Conservation (phyloP, 2,888 invertebrate species). For the Trilocha varians region DNA sequence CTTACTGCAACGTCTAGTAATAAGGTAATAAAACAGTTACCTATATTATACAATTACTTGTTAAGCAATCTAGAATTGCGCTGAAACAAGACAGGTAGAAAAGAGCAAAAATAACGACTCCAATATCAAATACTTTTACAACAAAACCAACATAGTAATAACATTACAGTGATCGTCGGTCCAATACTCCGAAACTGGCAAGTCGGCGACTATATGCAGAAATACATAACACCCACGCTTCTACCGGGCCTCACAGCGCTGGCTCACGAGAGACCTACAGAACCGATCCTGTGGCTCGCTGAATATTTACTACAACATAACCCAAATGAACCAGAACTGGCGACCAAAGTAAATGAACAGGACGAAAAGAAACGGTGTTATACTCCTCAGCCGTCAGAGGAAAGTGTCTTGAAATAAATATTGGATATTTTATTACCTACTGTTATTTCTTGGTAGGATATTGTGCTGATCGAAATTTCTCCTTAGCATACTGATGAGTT, state of each 20-base stretch:
- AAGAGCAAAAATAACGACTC: too few relatives aligned
- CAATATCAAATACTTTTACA: too few relatives aligned
- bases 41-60: too few relatives aligned
- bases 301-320: slow-evolving; percentile 83
- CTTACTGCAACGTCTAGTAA: too few relatives aligned
- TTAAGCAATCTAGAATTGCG: too few relatives aligned
- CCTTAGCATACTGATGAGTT: too few relatives aligned
- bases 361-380: slow-evolving; percentile 41
- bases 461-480: too few relatives aligned
- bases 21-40: too few relatives aligned
- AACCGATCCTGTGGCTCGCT: slow-evolving; percentile 85
- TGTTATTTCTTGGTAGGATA: too few relatives aligned
- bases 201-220: slow-evolving; percentile 79
- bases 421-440: too few relatives aligned
- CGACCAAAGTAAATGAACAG: slow-evolving; percentile 28
- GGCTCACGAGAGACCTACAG: slow-evolving; percentile 79
- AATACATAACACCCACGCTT: slow-evolving; percentile 77
- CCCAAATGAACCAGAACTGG: slow-evolving; percentile 78
- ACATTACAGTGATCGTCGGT: slow-evolving; percentile 80
- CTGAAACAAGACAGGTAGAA: too few relatives aligned
- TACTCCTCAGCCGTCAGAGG: slow-evolving; percentile 44
- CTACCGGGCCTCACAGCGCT: slow-evolving; percentile 76
- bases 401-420: slow-evolving; percentile 19
- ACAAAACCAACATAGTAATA: too few relatives aligned
- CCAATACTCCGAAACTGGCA: slow-evolving; percentile 77